Conservation (phyloP, 2,113 vertebrate genomes). For the Sphaerodactylus townsendi region DNA sequence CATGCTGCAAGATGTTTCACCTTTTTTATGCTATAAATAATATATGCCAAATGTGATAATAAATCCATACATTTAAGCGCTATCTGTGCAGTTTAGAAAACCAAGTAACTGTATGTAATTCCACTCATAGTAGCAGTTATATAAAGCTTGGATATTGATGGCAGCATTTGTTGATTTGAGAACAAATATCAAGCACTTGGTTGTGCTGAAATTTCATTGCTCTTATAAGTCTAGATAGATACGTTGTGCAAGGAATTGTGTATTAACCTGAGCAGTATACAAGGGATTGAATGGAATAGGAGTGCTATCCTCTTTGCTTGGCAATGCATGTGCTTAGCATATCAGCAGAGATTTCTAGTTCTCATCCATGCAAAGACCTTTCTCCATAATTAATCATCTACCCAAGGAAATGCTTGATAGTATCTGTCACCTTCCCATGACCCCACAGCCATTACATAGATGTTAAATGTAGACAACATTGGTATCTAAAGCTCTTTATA, state of each 20-base stretch:
- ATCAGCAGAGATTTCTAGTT: constrained; percentile 53
- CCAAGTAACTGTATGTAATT: constrained; percentile 72
- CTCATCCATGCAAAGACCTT: constrained; percentile 56
- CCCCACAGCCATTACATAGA: constrained; percentile 33
- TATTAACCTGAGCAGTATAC: constrained; percentile 54
- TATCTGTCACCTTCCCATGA: constrained; percentile 62
- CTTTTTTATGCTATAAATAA: constrained; percentile 97
- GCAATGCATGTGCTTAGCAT: constrained; percentile 42
- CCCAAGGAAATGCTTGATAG: constrained; percentile 46
- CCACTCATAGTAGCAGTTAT: constrained; percentile 67
- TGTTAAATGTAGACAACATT: constrained; percentile 49
- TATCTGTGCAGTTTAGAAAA: constrained; percentile 84
- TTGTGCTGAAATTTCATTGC: constrained; percentile 65
- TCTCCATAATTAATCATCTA: constrained; percentile 64
- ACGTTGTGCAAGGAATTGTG: constrained; percentile 55
- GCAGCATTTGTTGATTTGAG: constrained; percentile 65
- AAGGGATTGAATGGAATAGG: constrained; percentile 51
- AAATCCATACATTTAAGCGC: constrained; percentile 93
- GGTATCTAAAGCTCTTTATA: constrained; percentile 48
- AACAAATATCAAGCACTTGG: constrained; percentile 65
- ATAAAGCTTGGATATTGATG: constrained; percentile 69
- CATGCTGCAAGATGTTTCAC: constrained; percentile 93
- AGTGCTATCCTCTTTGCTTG: constrained; percentile 31
- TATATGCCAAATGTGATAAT: constrained; percentile 86
- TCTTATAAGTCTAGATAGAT: constrained; percentile 59